Evolutionary conservation across 2,113 vertebrate species (phyloP).

Genomic region (Balaeniceps rex): DNA sequence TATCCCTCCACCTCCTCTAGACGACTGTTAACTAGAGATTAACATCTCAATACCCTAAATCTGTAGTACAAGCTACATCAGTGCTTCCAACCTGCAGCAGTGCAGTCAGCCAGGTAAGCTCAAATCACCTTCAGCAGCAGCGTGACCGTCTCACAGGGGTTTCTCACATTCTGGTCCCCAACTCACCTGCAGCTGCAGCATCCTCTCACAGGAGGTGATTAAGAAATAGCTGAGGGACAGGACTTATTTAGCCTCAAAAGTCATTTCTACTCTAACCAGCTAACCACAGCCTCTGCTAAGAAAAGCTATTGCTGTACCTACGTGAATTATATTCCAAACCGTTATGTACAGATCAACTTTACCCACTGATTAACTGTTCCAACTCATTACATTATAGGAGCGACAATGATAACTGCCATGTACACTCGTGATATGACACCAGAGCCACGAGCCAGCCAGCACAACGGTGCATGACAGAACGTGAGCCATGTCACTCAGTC

Average conservation of each 20-base stretch:
- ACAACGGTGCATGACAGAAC: neutral
- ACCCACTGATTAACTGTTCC: neutral
- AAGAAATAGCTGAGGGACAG: neutral
- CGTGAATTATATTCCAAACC: neutral
- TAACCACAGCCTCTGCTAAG: neutral
- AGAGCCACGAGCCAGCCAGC: neutral
- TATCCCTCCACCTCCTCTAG: neutral
- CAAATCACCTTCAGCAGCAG: neutral
- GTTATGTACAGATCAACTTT: neutral
- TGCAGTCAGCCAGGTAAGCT: neutral
- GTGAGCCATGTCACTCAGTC: neutral
- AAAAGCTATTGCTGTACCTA: neutral
- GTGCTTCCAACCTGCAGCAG: neutral
- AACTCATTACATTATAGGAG: neutral
- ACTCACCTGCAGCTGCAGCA: neutral
- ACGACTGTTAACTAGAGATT: neutral
- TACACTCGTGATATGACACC: neutral
- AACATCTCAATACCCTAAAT: neutral
- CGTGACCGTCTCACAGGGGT: neutral
- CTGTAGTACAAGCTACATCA: neutral
- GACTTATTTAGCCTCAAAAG: neutral
- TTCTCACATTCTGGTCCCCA: neutral
- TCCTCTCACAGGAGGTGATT: neutral
- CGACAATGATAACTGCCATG: neutral
- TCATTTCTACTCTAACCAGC: neutral